These are phyloP conservation scores for Acrobasis suavella DNA, from an alignment of 2,888 invertebrate species.

Conservation along the genomic window DNA sequence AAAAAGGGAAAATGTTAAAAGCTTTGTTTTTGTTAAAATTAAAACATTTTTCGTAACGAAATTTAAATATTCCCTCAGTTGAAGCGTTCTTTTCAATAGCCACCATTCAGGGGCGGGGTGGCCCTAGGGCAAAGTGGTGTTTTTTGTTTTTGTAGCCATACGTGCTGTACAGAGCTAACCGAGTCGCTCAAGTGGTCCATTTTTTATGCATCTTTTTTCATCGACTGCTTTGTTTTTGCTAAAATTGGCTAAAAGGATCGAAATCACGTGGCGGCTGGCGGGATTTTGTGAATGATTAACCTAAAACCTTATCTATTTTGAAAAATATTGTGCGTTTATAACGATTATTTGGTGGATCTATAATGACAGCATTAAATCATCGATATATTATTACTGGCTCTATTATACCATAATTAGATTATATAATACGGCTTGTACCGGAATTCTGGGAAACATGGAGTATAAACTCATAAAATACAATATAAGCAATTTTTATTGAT, in stretches of 20 bases:
- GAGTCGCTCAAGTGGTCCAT: conserved; percentile 60
- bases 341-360: too few relatives aligned
- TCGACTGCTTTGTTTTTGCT: not conserved
- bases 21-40: conserved; percentile 26
- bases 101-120: conserved; percentile 58
- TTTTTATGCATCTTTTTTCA: conserved; percentile 36
- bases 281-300: not conserved
- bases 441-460: too few relatives aligned
- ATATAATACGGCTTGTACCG: too few relatives aligned
- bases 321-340: too few relatives aligned
- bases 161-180: conserved; percentile 54
- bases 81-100: conserved; percentile 72
- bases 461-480: too few relatives aligned
- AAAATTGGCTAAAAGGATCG: conserved; percentile 1
- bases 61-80: conserved; percentile 65
- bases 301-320: not conserved
- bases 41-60: conserved; percentile 49
- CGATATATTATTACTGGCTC: too few relatives aligned
- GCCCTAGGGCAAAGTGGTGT: conserved; percentile 72
- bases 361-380: too few relatives aligned
- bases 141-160: conserved; percentile 68
- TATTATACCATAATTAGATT: too few relatives aligned
- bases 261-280: not conserved
- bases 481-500: too few relatives aligned
- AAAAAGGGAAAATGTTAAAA: conserved; percentile 3